Evolutionary conservation across 2,113 vertebrate species (phyloP).

Genomic region (Cyprinodon tularosa): DNA sequence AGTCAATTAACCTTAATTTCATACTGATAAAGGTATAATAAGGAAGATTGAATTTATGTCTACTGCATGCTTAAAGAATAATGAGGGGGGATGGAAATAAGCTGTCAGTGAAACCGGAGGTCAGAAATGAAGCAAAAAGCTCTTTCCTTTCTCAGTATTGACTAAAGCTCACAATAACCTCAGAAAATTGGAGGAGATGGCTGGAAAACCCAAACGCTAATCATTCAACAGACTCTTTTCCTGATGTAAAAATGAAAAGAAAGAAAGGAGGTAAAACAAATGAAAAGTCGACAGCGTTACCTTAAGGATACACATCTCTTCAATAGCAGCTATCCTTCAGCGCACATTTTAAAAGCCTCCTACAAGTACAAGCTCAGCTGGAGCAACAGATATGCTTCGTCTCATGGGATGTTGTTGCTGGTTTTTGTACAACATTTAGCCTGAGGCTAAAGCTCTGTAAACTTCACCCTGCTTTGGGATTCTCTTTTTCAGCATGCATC

Average conservation of each 20-base stretch:
- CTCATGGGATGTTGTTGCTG: conserved; percentile 78
- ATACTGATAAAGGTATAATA: conserved; percentile 73
- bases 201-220: conserved; percentile 56
- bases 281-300: conserved; percentile 66
- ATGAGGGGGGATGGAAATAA: conserved; percentile 42
- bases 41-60: conserved; percentile 66
- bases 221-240: conserved; percentile 56
- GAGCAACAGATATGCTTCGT: conserved; percentile 76
- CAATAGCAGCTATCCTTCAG: conserved; percentile 71
- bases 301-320: conserved; percentile 69
- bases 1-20: conserved; percentile 82
- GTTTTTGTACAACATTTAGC: conserved; percentile 80
- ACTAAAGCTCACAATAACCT: conserved; percentile 45
- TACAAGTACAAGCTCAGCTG: conserved; percentile 78
- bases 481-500: conserved; percentile 72
- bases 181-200: conserved; percentile 58
- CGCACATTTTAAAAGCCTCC: conserved; percentile 73
- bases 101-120: conserved; percentile 20
- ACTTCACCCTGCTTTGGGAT: conserved; percentile 77
- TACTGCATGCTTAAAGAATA: conserved; percentile 59
- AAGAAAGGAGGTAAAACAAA: conserved; percentile 36
- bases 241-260: conserved; percentile 19
- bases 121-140: conserved; percentile 45
- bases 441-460: conserved; percentile 77
- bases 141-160: conserved; percentile 51